Conservation (phyloP, 2,797 vertebrate genomes). For the Cirrhinus mrigala region DNA sequence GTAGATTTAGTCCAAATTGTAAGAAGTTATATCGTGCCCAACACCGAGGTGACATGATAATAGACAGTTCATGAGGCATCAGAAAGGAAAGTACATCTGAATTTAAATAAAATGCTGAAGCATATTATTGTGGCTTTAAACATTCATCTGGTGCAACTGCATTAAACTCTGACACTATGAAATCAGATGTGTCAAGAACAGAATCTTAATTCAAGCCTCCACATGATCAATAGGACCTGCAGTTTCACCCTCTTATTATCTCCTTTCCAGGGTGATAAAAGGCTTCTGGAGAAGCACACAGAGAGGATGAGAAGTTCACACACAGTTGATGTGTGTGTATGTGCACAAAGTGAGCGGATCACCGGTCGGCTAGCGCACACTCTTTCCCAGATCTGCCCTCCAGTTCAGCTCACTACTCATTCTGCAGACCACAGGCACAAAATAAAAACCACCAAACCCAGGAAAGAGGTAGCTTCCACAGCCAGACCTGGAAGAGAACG, state of each 20-base stretch:
- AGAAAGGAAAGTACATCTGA: not conserved
- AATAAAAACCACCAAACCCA: not conserved
- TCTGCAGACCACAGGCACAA: conserved; percentile 6
- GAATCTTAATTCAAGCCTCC: conserved; percentile 19
- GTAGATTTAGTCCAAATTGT: not conserved
- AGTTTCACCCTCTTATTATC: conserved; percentile 14
- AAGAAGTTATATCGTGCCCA: not conserved
- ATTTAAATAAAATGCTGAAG: not conserved
- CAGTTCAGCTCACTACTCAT: conserved; percentile 11
- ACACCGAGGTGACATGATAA: not conserved
- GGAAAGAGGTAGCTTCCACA: not conserved
- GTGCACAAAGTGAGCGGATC: conserved; percentile 13
- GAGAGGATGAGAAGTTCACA: conserved; percentile 10
- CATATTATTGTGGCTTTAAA: not conserved
- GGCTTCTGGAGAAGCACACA: conserved; percentile 9
- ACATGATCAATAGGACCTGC: conserved; percentile 18
- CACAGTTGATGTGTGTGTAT: not conserved
- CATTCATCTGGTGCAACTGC: not conserved
- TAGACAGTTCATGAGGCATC: not conserved
- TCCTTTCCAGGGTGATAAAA: conserved; percentile 28
- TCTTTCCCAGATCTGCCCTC: conserved; percentile 25
- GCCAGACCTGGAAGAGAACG: not conserved
- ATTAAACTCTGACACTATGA: not conserved
- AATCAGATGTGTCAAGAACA: not conserved
- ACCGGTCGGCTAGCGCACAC: conserved; percentile 31